phyloP scores from a whole-genome alignment of 2,113 vertebrate species.

The Ictalurus furcatus region DNA sequence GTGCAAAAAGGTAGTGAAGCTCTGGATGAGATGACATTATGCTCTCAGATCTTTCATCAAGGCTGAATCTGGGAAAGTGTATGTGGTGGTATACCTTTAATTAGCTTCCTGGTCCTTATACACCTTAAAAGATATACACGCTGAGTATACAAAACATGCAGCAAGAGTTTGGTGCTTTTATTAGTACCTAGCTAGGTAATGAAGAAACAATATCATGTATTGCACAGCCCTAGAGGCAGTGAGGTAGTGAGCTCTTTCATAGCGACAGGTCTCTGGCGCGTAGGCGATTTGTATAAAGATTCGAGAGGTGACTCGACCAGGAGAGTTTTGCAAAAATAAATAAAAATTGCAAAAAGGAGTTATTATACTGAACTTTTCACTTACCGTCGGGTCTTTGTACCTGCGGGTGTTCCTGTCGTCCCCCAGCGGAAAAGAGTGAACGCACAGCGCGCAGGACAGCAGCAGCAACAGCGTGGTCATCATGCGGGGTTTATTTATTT shows the following conservation, averaged over 20 bases:
- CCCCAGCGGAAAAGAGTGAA: conserved; percentile 53
- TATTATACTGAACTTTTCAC: conserved; percentile 41
- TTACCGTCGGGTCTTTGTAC: conserved; percentile 65
- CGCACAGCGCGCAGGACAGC: conserved; percentile 42
- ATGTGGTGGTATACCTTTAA: neutral
- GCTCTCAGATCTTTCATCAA: neutral
- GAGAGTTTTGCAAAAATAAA: neutral
- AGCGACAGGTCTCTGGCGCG: neutral
- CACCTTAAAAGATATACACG: neutral
- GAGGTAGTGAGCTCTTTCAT: neutral
- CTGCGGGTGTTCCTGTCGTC: conserved; percentile 47
- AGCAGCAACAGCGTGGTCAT: conserved; percentile 21
- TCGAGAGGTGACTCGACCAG: neutral
- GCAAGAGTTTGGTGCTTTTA: neutral
- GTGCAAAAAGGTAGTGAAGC: neutral
- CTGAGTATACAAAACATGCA: neutral
- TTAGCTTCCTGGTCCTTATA: neutral
- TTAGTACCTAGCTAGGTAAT: neutral
- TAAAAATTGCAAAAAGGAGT: neutral
- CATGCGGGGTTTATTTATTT: neutral
- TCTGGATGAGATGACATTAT: neutral
- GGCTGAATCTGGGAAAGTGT: neutral
- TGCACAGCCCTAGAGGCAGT: neutral
- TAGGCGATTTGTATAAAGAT: neutral
- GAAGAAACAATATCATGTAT: neutral